Percentiles rank a stretch among this genome's conserved stretches.
These are phyloP conservation scores for Orchesella flavescens DNA, from an alignment of 2,888 invertebrate genomes.

Conservation along the genomic window DNA sequence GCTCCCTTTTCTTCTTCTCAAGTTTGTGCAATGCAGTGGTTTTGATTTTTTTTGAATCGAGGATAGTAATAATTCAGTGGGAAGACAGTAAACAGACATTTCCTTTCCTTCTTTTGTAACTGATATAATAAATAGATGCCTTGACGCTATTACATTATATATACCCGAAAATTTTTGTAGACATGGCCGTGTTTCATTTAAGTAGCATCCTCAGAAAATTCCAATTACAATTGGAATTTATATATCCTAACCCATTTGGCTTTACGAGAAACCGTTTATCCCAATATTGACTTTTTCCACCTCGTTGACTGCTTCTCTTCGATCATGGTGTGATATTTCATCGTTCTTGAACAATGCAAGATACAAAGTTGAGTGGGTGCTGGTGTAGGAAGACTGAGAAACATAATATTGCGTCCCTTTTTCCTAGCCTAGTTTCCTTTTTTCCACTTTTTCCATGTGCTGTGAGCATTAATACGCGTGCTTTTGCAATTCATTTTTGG, in stretches of 20 bases:
- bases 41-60: constrained; percentile 7
- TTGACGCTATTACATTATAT: not conserved
- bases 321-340: constrained; percentile 65
- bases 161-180: constrained; percentile 12
- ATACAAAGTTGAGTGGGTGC: not conserved
- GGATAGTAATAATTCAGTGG: not conserved
- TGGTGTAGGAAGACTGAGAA: not conserved
- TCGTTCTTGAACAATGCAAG: constrained; percentile 55
- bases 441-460: constrained; percentile 22
- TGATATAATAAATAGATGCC: not conserved
- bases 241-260: constrained; percentile 72
- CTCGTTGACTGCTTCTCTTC: constrained; percentile 72
- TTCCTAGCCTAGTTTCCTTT: constrained; percentile 31
- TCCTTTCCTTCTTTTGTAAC: not conserved
- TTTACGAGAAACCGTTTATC: constrained; percentile 73
- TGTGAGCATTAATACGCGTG: constrained; percentile 50
- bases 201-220: constrained; percentile 68
- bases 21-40: not conserved
- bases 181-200: constrained; percentile 15
- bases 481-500: constrained; percentile 59
- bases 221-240: constrained; percentile 73
- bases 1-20: not conserved
- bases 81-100: not conserved
- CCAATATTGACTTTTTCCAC: constrained; percentile 73
- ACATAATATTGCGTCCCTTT: constrained; percentile 14